Base-by-base conservation (phyloP, 2,888 invertebrate species). In the Pammene fasciana region DNA sequence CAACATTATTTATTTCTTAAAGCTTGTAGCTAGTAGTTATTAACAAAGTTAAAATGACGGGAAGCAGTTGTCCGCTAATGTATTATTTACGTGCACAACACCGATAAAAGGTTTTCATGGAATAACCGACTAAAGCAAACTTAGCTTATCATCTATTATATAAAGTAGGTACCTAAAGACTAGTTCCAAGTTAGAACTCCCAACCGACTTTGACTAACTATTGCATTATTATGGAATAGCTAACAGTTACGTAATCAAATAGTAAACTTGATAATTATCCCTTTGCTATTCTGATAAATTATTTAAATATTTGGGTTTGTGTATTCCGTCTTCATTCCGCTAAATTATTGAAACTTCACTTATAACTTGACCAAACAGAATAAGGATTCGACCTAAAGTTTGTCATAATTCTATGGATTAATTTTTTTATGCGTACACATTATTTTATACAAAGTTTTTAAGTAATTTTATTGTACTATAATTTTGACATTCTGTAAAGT, bases 61-160 rank as follows among this genome's bases (percentile, higher is more conserved):
- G 62, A 62, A 62, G 18, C 18, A 50, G 16, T 16, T 61, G 45
- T 68, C 13, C 67, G 62, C 55, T 68, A 68, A 68, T 68, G 67
- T 48, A 68, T 13, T 48, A 56, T 61, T 61, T 26, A 68, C 67
- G 61, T 61, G 67, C 46, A 43, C n/a, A 68, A 68, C 48, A 48
- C 26, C 61, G 26, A 62, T 68, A 68, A 68, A 61, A 26, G 10
- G 41, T 36, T 61, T 45, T 34, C 64, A 45, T 34, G 45, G 34
- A 61, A 64, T 64, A 43, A 55, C 34, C 52, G 41, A 36, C 55
- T 45, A 54, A 54, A 26, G 34, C 45, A 65, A 65, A 65, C 54
- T 34, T n/a, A 34, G 14, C 14, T 10, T 18, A 5, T 18, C 16
- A 18, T 50, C 16, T 52, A 14, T 64, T 64, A 45, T 64, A 54